Base-by-base conservation (phyloP, 2,113 vertebrate species). In the Limanda limanda region DNA sequence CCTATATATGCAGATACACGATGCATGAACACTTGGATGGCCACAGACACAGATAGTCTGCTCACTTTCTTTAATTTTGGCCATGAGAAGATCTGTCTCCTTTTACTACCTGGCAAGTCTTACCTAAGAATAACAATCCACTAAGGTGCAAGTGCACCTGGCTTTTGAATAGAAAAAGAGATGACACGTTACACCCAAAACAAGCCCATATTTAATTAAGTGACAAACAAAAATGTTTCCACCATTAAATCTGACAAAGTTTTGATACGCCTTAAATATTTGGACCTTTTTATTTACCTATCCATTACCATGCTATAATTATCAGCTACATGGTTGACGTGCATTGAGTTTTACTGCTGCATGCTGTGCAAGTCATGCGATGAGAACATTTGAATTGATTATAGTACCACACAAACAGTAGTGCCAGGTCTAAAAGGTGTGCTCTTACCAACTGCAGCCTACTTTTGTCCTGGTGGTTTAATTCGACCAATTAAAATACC, bases 401-500 rank as follows among this genome's bases (percentile, higher is more conserved):
- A 15, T 0, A 47, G 0, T 37, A 47, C 14, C 37, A 11, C 13
- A 70, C 42, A 60, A 59, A 37, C 2, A 64, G 18, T 3, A 11
- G 15, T 27, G 8, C 35, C 8, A 31, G 63, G 58, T 37, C 23
- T 40, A 18, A 17, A 15, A 20, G 5, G 25, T 13, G 21, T 51
- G 11, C 17, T 62, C 23, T n/a, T 3, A 21, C 8, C 48, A 24
- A 13, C 62, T 31, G 20, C 25, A 47, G 24, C 13, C 12, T 20
- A 2, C 5, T 18, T 52, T 27, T 35, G 10, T 61, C 24, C 21
- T 11, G 51, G 15, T 55, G 21, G 13, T 10, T 23, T 51, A 51
- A 37, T 75, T 51, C 24, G 10, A 52, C 27, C 40, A 71, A 24
- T 70, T 52, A 62, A 3, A 76, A 35, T 71, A 40, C 13, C 18